Conservation (phyloP, 2,113 vertebrate genomes). For the Oncorhynchus tshawytscha region DNA sequence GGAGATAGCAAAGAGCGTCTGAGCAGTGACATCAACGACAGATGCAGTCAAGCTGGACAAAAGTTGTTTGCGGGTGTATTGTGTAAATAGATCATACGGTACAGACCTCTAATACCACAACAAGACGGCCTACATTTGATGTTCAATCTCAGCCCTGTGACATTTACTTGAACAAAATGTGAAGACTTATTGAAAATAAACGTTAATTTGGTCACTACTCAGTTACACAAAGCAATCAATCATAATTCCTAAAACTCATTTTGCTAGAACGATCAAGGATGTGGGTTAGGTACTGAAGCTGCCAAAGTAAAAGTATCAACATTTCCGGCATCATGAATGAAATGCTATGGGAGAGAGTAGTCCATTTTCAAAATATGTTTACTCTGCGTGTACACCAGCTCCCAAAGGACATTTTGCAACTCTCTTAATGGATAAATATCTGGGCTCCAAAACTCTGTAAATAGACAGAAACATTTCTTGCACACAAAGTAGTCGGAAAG, state of each 20-base stretch:
- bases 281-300: neutral
- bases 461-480: neutral
- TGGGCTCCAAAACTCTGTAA: slow-evolving; percentile 12
- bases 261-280: no score
- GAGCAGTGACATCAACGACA: slow-evolving; percentile 47
- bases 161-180: no score
- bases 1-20: slow-evolving; percentile 41
- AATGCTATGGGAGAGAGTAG: neutral
- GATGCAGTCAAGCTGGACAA: slow-evolving; percentile 18
- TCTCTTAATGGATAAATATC: slow-evolving; percentile 1
- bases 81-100: neutral
- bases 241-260: no score
- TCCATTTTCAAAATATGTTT: neutral
- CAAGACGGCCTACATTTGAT: neutral
- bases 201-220: no score
- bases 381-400: neutral
- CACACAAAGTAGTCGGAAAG: slow-evolving; percentile 10
- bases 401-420: neutral
- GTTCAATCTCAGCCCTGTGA: neutral
- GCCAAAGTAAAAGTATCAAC: neutral
- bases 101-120: neutral
- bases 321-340: neutral
- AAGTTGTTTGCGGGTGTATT: slow-evolving; percentile 10
- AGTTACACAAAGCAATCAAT: no score
- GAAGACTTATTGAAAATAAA: no score